A percentile compares a stretch with the other conserved stretches of the same genome.
phyloP scores from a whole-genome alignment of 2,888 invertebrate genomes.

The Seira ritae region DNA sequence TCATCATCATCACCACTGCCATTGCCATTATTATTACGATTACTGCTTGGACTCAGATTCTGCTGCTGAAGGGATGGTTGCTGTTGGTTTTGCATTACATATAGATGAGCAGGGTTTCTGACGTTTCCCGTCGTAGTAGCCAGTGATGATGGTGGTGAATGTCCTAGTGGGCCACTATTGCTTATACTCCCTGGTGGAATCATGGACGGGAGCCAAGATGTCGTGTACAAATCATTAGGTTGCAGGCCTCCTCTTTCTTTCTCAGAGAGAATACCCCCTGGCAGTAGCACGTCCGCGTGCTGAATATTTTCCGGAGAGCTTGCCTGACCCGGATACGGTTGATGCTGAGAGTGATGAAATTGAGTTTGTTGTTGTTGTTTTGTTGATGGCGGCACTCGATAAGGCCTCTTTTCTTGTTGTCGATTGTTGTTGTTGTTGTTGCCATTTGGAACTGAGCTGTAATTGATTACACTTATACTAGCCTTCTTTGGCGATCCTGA shows the following conservation, averaged over 20 bases:
- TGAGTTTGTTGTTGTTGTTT: constrained; percentile 6
- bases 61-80: neutral
- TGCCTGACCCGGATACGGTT: constrained; percentile 36
- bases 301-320: constrained; percentile 8
- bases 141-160: constrained; percentile 37
- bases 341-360: constrained; percentile 14
- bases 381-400: neutral
- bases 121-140: neutral
- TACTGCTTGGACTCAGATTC: neutral
- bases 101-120: neutral
- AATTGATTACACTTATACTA: constrained; percentile 56
- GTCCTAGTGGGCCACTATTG: neutral
- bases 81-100: neutral
- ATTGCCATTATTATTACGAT: neutral
- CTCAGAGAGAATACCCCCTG: neutral
- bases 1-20: no score
- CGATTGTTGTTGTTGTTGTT: neutral
- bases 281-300: neutral
- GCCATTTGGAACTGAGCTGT: constrained; percentile 34
- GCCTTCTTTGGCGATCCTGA: constrained; percentile 47
- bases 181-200: constrained; percentile 42
- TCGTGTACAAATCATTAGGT: constrained; percentile 58
- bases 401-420: constrained; percentile 18
- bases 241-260: constrained; percentile 32
- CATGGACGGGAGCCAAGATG: constrained; percentile 60